Percentiles rank a stretch among this genome's conserved stretches.
phyloP scores from a whole-genome alignment of 2,888 invertebrate species.

The Automeris io region DNA sequence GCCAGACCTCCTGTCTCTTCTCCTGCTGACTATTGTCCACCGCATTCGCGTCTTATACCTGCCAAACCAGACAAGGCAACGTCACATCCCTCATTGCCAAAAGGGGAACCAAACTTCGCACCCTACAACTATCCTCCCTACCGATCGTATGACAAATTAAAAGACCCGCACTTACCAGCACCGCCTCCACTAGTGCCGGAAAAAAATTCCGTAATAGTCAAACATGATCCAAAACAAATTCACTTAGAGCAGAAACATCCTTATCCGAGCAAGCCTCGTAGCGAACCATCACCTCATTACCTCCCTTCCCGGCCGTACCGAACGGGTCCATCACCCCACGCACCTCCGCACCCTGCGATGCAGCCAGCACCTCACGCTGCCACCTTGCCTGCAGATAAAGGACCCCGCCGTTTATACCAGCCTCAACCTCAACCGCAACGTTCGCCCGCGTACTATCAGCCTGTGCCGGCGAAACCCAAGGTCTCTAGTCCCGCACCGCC shows the following conservation, averaged over 20 bases:
- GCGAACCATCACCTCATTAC: slow-evolving; percentile 75
- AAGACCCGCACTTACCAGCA: slow-evolving; percentile 79
- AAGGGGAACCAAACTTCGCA: slow-evolving; percentile 82
- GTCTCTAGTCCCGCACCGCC: slow-evolving; percentile 88
- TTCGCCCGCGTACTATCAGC: slow-evolving; percentile 57
- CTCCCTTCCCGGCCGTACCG: slow-evolving; percentile 69
- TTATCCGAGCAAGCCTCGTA: slow-evolving; percentile 78
- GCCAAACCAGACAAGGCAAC: slow-evolving; percentile 54
- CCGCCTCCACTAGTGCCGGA: slow-evolving; percentile 83
- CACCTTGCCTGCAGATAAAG: slow-evolving; percentile 35
- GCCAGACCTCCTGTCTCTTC: slow-evolving; percentile 36
- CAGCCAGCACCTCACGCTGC: slow-evolving; percentile 60
- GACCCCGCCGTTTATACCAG: slow-evolving; percentile 45
- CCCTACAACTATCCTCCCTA: slow-evolving; percentile 81
- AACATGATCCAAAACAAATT: slow-evolving; percentile 83
- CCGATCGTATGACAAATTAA: slow-evolving; percentile 79
- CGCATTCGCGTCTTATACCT: slow-evolving; percentile 45
- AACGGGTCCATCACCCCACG: slow-evolving; percentile 70
- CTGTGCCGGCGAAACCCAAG: slow-evolving; percentile 78
- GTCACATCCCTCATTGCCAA: slow-evolving; percentile 59
- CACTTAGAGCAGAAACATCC: slow-evolving; percentile 77
- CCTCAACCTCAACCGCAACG: slow-evolving; percentile 42
- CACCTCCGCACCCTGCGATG: slow-evolving; percentile 70
- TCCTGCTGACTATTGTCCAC: slow-evolving; percentile 40
- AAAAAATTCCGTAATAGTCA: slow-evolving; percentile 87